Evolutionary conservation across 2,888 invertebrate species (phyloP).

Genomic region (Protonemura montana): DNA sequence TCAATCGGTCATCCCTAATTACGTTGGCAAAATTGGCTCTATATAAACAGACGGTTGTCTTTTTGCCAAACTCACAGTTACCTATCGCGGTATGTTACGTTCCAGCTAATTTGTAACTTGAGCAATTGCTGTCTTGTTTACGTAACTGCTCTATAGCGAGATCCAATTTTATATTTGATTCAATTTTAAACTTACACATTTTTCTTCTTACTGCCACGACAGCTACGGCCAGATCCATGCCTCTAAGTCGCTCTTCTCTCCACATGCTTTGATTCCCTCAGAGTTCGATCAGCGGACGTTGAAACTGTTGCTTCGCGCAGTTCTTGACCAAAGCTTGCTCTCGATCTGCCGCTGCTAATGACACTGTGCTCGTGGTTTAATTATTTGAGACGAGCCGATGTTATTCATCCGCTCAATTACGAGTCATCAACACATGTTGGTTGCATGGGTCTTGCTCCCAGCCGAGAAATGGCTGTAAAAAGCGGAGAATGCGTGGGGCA

Average conservation of each 20-base stretch:
- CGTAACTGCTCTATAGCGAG: background rate
- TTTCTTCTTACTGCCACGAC: background rate
- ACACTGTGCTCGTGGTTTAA: background rate
- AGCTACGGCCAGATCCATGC: too few species aligned
- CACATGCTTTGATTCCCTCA: background rate
- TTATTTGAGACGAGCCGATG: conserved; percentile 12
- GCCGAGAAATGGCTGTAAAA: background rate
- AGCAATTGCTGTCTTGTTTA: background rate
- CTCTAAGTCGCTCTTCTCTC: background rate
- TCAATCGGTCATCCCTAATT: background rate
- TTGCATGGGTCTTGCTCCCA: background rate
- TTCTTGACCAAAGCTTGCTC: background rate
- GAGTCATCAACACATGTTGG: conserved; percentile 7
- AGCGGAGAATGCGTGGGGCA: background rate
- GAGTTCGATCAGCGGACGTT: too few species aligned
- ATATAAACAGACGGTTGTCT: background rate
- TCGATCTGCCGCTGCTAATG: background rate
- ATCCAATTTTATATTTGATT: background rate
- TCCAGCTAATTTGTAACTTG: background rate
- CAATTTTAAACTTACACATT: background rate
- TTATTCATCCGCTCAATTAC: conserved; percentile 7
- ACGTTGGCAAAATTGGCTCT: background rate
- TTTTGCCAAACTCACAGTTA: background rate
- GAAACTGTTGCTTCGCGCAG: too few species aligned
- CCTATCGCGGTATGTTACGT: background rate